Evolutionary conservation across 2,888 invertebrate species (phyloP), one percentile per base, ranked within the genome.

Genomic region (Saturnia pavonia): DNA sequence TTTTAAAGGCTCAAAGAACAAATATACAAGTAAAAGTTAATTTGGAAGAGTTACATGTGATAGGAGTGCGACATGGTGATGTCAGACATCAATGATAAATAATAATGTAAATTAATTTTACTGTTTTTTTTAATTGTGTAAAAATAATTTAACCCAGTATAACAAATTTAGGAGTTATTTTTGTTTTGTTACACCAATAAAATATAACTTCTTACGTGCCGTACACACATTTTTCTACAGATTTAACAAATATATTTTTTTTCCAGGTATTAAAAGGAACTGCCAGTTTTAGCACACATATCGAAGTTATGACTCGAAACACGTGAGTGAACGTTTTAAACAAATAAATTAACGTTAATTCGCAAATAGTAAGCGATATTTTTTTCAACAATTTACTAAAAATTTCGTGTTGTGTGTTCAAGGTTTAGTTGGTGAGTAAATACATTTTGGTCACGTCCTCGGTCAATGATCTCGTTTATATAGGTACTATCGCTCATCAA

Each of bases 321-420:
- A 65, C 40, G 65, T 65, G 65, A 65, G 65, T 65, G 57, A 60
- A 40, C 40, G 40, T 40, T 40, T 65, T 40, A n/a, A 25, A 70
- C 43, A 70, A 65, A 45, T 63, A 43, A 65, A 2, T 70, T 66
- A 70, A 34, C 63, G 22, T 65, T 42, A 48, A 51, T 40, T 65
- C 65, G 65, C 65, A 19, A 65, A 65, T 40, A 19, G 19, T n/a
- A 40, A 40, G 57, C 27, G 40, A 40, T 65, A 2, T 65, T 65
- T 65, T 40, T 34, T 60, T 60, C 60, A n/a, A 25, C 60, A 63
- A 27, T 34, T 34, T 14, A 63, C 27, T 16, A 54, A n/a, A 9
- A 27, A 63, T 65, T 40, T 63, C 16, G 22, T n/a, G 14, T 34
- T 63, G 6, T 9, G 4, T 19, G n/a, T 22, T 22, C 54, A 54